Conservation (phyloP, 1,140 invertebrate genomes). For the Hycleus cichorii region DNA sequence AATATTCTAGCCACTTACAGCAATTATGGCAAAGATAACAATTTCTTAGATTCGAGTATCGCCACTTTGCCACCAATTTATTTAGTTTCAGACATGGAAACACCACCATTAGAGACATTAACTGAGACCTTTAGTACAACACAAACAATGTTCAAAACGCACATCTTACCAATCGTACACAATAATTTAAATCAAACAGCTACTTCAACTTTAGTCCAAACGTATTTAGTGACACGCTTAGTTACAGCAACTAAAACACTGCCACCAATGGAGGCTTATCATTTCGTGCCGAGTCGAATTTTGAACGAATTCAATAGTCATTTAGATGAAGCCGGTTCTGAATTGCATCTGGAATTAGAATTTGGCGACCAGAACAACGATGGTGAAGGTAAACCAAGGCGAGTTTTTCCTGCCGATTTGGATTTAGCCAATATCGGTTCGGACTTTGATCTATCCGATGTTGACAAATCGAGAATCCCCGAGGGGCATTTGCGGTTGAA, state of each 20-base stretch:
- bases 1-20: constrained; percentile 76
- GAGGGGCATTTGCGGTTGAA: constrained; percentile 50
- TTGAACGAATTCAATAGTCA: constrained; percentile 82
- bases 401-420: constrained; percentile 53
- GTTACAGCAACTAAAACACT: constrained; percentile 83
- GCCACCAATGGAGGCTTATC: constrained; percentile 77
- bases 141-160: constrained; percentile 77
- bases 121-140: constrained; percentile 87
- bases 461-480: constrained; percentile 53
- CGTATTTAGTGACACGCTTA: constrained; percentile 75
- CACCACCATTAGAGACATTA: constrained; percentile 76
- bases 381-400: constrained; percentile 53
- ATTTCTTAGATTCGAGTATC: constrained; percentile 65
- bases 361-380: constrained; percentile 69
- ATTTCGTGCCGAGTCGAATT: constrained; percentile 79
- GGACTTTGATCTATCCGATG: constrained; percentile 59
- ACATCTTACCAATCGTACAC: constrained; percentile 71
- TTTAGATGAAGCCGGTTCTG: constrained; percentile 79
- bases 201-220: constrained; percentile 75
- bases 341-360: constrained; percentile 75
- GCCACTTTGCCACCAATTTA: constrained; percentile 74
- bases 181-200: constrained; percentile 58
- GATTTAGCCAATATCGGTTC: constrained; percentile 60
- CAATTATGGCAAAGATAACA: constrained; percentile 62
- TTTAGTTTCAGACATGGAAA: constrained; percentile 64